Evolutionary conservation across 2,113 vertebrate genomes (phyloP), one percentile per base, ranked within the genome.

Genomic region (Chionis minor): DNA sequence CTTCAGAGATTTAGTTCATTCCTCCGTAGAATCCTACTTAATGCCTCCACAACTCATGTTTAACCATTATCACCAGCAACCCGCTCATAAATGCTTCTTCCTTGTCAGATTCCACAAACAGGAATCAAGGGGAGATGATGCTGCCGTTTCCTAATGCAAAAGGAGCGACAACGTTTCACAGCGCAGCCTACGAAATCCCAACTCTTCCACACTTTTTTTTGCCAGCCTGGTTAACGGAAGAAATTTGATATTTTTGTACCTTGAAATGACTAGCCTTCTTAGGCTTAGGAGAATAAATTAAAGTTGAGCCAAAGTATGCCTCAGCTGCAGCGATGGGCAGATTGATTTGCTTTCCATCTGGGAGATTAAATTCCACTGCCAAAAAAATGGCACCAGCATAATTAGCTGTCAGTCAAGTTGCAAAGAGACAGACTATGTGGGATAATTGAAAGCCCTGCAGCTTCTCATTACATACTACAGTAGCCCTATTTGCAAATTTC

Each of bases 261-360:
- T 98, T 98, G 97, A 98, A 98, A 99, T 89, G 96, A 98, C 96
- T 95, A 97, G 97, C 98, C 98, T 98, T 98, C 97, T 94, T 83
- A 87, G 97, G 98, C 98, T 99, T 99, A 98, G 95, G 98, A 98
- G 99, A 99, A 98, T 99, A 99, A 99, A 99, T 99, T 98, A 99
- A 98, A 98, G 86, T 94, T 94, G 98, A 98, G 98, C 98, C 98
- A 97, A 96, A 98, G 95, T 96, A 98, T 97, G 98, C 98, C 98
- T 99, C 98, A 98, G 99, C 99, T 98, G 98, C 96, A 95, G 97
- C 94, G 94, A 98, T 98, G 98, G 98, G 98, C 98, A 98, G 98
- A 98, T 99, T 99, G 98, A 99, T 99, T 99, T 98, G 98, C 98
- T 98, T 98, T 98, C 99, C 99, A 99, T 98, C 98, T 99, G 98